Evolutionary conservation across 2,888 invertebrate genomes (phyloP).

Genomic region (Parascotia fuliginaria): DNA sequence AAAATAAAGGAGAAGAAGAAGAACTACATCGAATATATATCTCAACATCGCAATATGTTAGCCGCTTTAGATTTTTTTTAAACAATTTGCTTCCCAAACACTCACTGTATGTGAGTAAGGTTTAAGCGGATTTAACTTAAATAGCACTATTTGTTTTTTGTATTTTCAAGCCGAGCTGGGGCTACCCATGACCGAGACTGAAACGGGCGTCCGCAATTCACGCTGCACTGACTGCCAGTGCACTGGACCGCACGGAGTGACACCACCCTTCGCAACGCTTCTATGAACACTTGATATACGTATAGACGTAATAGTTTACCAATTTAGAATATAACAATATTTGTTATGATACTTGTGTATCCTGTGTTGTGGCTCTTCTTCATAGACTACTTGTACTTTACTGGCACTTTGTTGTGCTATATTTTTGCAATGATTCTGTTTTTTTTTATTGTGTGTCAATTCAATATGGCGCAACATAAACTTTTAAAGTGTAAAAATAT

Average conservation of each 20-base stretch:
- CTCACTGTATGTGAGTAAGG: constrained; percentile 17
- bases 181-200: constrained; percentile 39
- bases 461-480: too few relatives aligned
- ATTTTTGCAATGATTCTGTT: too few relatives aligned
- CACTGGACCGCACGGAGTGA: constrained; percentile 54
- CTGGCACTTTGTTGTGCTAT: too few relatives aligned
- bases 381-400: too few relatives aligned
- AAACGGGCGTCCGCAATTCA: constrained; percentile 62
- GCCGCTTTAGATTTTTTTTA: not conserved
- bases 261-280: constrained; percentile 47
- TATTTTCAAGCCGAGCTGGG: constrained; percentile 44
- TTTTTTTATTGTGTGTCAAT: too few relatives aligned
- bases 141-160: constrained; percentile 33
- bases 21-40: too few relatives aligned
- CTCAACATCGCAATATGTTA: constrained; percentile 19
- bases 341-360: too few relatives aligned
- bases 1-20: too few relatives aligned
- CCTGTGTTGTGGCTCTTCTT: too few relatives aligned
- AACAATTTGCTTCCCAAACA: constrained; percentile 7
- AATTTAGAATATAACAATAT: too few relatives aligned
- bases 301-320: not conserved
- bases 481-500: too few relatives aligned
- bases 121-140: constrained; percentile 31
- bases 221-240: constrained; percentile 57
- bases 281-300: constrained; percentile 28